phyloP scores from a whole-genome alignment of 2,113 vertebrate species.

The Scopus umbretta region DNA sequence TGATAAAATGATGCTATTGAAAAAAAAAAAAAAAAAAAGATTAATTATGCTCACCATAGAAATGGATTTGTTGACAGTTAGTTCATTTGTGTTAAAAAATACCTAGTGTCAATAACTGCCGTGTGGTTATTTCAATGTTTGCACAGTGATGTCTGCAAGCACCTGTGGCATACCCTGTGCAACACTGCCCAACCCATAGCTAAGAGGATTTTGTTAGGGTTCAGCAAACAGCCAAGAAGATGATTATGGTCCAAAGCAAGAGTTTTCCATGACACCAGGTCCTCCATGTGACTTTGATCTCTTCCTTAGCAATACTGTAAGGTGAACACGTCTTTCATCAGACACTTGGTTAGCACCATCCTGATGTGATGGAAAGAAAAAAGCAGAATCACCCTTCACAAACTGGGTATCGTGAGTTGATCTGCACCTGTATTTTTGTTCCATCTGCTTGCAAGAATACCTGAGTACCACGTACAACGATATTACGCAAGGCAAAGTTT shows the following conservation, averaged over 20 bases:
- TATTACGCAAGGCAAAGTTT: not conserved
- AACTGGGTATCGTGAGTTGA: not conserved
- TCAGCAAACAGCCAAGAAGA: not conserved
- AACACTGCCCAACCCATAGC: not conserved
- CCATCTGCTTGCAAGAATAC: not conserved
- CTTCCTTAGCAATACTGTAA: not conserved
- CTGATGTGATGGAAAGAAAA: not conserved
- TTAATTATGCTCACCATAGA: not conserved
- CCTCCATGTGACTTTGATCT: not conserved
- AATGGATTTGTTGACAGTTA: not conserved
- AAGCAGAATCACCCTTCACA: not conserved
- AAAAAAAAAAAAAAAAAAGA: not conserved
- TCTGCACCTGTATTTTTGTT: not conserved
- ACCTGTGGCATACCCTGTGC: not conserved
- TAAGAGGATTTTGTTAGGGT: not conserved
- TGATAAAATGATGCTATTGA: not conserved
- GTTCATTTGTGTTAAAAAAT: not conserved
- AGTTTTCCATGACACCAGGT: not conserved
- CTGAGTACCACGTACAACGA: not conserved
- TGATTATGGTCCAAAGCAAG: not conserved
- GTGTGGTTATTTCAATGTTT: not conserved
- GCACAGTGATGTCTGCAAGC: not conserved
- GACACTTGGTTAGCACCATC: not conserved
- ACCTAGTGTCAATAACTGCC: not conserved
- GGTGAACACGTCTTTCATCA: not conserved